Conservation (phyloP, 1,140 invertebrate genomes). For the Thaumatotibia leucotreta region DNA sequence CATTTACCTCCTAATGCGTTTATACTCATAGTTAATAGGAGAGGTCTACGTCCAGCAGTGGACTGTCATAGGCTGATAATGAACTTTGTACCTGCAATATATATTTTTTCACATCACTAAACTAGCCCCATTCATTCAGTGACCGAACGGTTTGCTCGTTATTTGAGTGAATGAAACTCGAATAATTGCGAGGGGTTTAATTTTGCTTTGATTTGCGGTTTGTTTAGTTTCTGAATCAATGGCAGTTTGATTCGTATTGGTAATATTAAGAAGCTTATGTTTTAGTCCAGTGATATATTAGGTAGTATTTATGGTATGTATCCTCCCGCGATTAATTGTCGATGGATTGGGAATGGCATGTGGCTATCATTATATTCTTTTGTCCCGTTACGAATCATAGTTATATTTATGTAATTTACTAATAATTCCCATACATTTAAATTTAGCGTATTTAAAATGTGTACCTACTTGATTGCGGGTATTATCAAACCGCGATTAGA, state of each 20-base stretch:
- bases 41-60: too few species aligned
- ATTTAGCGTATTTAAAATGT: too few species aligned
- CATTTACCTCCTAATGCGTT: too few species aligned
- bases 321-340: not conserved
- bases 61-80: too few species aligned
- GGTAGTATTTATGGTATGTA: not conserved
- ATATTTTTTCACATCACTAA: not conserved
- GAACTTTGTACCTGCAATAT: too few species aligned
- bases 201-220: not conserved
- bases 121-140: not conserved
- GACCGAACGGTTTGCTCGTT: conserved; percentile 11
- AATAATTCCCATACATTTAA: too few species aligned
- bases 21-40: too few species aligned
- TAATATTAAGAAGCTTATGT: not conserved
- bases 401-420: too few species aligned
- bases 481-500: too few species aligned
- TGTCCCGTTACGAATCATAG: too few species aligned
- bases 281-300: not conserved
- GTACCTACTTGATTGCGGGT: too few species aligned
- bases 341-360: not conserved
- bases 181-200: conserved; percentile 3
- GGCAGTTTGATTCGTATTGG: not conserved
- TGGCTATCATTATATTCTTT: not conserved
- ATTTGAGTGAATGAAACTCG: conserved; percentile 9
- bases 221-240: not conserved